A percentile compares a stretch with the other conserved stretches of the same genome.
These are phyloP conservation scores for Pygmarrhopalites habei DNA, from an alignment of 1,140 invertebrate species.

Conservation along the genomic window DNA sequence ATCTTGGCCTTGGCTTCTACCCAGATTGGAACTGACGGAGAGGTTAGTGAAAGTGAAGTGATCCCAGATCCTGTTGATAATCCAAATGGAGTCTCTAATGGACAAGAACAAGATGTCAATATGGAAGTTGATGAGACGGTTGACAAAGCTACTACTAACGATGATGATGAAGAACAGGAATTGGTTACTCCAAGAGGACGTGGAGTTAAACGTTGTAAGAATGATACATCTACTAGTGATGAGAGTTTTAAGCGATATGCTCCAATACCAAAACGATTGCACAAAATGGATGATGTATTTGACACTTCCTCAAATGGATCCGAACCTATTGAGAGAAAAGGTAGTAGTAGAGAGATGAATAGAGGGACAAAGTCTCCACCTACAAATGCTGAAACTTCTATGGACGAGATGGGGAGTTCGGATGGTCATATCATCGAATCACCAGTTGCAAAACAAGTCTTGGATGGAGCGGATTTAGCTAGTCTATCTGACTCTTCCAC, in stretches of 20 bases:
- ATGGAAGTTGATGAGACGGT: not conserved
- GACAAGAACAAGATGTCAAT: not conserved
- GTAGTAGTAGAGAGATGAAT: too few relatives aligned
- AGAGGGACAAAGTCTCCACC: not conserved
- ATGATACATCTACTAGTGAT: too few relatives aligned
- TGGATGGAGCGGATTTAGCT: not conserved
- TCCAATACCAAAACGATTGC: too few relatives aligned
- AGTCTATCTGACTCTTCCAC: not conserved
- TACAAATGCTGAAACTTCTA: not conserved
- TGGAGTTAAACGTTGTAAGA: too few relatives aligned
- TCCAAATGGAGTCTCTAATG: not conserved
- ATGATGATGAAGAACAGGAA: too few relatives aligned
- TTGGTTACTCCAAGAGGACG: too few relatives aligned
- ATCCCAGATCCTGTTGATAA: not conserved
- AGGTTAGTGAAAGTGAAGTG: too few relatives aligned
- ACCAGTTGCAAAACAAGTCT: not conserved
- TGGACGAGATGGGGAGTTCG: too few relatives aligned
- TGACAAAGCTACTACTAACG: too few relatives aligned
- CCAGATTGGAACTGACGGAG: not conserved
- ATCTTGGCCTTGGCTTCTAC: constrained; percentile 1
- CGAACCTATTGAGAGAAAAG: too few relatives aligned
- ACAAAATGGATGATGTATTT: not conserved
- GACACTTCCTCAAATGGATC: not conserved
- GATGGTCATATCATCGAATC: not conserved
- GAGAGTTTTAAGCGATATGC: too few relatives aligned